Evolutionary conservation across 2,888 invertebrate genomes (phyloP).

Genomic region (Troides helena): DNA sequence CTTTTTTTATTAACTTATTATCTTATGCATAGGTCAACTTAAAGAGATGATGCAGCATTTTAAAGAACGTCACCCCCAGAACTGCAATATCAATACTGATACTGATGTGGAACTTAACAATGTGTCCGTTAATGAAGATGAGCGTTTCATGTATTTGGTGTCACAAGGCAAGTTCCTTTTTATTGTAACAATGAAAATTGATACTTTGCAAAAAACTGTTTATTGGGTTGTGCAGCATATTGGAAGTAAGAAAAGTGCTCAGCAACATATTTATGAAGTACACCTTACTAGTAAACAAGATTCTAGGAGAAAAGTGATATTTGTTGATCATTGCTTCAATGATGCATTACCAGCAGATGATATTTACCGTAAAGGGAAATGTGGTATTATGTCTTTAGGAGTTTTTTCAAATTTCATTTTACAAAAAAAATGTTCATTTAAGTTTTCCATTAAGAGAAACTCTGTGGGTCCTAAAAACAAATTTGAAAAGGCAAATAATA

Average conservation of each 20-base stretch:
- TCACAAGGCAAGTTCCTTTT: conserved; percentile 59
- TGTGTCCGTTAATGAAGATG: conserved; percentile 42
- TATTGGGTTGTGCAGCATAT: conserved; percentile 68
- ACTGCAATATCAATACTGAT: conserved; percentile 54
- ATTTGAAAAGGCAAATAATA: conserved; percentile 36
- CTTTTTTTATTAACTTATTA: not conserved
- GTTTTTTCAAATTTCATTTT: conserved; percentile 54
- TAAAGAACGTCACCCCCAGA: conserved; percentile 56
- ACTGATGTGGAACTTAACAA: conserved; percentile 53
- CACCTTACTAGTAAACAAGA: conserved; percentile 60
- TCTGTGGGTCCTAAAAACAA: conserved; percentile 37
- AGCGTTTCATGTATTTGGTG: conserved; percentile 40
- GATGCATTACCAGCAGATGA: conserved; percentile 62
- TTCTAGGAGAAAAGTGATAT: conserved; percentile 54
- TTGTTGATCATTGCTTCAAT: conserved; percentile 64
- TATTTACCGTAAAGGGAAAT: conserved; percentile 58
- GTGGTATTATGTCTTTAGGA: conserved; percentile 59
- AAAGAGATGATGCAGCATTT: conserved; percentile 64
- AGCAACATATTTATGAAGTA: conserved; percentile 64
- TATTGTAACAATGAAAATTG: conserved; percentile 62
- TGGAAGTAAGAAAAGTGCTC: conserved; percentile 58
- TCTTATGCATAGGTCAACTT: conserved; percentile 50
- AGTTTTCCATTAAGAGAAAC: conserved; percentile 56
- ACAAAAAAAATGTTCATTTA: conserved; percentile 55
- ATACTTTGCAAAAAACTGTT: conserved; percentile 60